A percentile compares a stretch with the other conserved stretches of the same genome.
These are phyloP conservation scores for Spodoptera litura DNA, from an alignment of 1,140 invertebrate species.

Conservation along the genomic window DNA sequence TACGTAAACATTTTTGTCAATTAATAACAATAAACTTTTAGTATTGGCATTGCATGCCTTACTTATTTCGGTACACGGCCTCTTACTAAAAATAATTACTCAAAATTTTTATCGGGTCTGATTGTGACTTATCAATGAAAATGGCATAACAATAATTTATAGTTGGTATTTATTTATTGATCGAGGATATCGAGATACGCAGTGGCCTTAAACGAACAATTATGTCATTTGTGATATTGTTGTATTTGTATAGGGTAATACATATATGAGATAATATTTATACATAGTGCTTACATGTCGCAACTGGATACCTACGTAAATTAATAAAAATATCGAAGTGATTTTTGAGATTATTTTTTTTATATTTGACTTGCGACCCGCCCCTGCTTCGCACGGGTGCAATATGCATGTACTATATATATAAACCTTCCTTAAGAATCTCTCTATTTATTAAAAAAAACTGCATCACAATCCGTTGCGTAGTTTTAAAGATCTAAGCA, in stretches of 20 bases:
- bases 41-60: not conserved
- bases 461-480: too few relatives aligned
- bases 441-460: too few relatives aligned
- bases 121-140: constrained; percentile 10
- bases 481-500: too few relatives aligned
- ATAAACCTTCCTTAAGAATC: too few relatives aligned
- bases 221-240: constrained; percentile 16
- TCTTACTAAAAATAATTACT: constrained; percentile 7
- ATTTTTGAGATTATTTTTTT: too few relatives aligned
- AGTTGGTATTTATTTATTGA: constrained; percentile 7
- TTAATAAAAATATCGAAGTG: too few relatives aligned
- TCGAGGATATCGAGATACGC: constrained; percentile 24
- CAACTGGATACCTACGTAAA: too few relatives aligned
- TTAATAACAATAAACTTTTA: constrained; percentile 1
- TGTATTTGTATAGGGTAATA: constrained; percentile 22
- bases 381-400: too few relatives aligned
- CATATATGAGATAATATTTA: constrained; percentile 4
- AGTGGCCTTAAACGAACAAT: constrained; percentile 15
- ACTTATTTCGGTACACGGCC: not conserved
- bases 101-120: not conserved
- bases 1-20: not conserved
- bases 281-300: not conserved
- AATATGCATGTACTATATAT: too few relatives aligned
- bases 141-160: not conserved
- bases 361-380: too few relatives aligned